A percentile compares a stretch with the other conserved stretches of the same genome.
These are phyloP conservation scores for Onthophagus taurus DNA, from an alignment of 1,140 invertebrate species.

Conservation along the genomic window DNA sequence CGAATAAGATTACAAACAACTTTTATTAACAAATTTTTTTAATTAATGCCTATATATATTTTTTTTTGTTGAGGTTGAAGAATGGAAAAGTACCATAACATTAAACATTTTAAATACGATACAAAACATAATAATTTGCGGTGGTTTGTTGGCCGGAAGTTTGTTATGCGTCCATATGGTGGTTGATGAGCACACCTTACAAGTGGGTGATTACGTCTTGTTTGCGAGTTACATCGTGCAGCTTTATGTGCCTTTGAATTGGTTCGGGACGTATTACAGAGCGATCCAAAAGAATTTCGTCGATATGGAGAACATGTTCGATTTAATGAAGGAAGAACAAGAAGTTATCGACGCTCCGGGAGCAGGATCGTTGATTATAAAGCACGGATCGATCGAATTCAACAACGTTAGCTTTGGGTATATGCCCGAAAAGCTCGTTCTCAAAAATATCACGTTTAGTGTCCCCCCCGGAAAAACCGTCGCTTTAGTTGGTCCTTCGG, in stretches of 20 bases:
- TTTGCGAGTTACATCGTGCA: constrained; percentile 94
- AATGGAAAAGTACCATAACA: constrained; percentile 77
- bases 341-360: constrained; percentile 78
- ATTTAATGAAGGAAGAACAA: constrained; percentile 74
- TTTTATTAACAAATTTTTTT: too few relatives aligned
- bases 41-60: too few relatives aligned
- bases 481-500: constrained; percentile 85
- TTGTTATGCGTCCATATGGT: constrained; percentile 81
- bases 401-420: constrained; percentile 85
- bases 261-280: constrained; percentile 97
- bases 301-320: constrained; percentile 99
- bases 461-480: constrained; percentile 85
- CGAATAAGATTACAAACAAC: too few relatives aligned
- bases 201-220: constrained; percentile 89
- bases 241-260: constrained; percentile 92
- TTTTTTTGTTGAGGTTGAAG: too few relatives aligned
- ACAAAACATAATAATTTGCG: constrained; percentile 84
- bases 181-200: constrained; percentile 54
- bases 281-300: constrained; percentile 95
- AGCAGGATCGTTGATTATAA: constrained; percentile 60
- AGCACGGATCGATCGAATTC: constrained; percentile 77
- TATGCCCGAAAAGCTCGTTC: constrained; percentile 65
- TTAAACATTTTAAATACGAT: constrained; percentile 81
- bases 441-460: constrained; percentile 77
- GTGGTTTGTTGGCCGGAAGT: constrained; percentile 76